phyloP scores from a whole-genome alignment of 1,140 invertebrate species.

The Zophobas atratus region DNA sequence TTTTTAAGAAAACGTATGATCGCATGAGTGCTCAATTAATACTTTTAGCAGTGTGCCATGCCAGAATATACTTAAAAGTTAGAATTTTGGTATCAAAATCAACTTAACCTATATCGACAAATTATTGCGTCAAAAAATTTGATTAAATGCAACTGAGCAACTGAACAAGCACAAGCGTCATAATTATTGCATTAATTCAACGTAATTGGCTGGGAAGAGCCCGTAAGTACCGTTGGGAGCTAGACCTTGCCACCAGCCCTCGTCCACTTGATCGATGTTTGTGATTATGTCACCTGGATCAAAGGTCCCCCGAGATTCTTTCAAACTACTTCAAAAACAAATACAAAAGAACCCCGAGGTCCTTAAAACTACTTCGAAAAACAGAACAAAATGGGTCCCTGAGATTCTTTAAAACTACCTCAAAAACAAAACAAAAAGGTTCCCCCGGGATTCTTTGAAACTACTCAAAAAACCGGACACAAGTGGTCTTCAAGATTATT shows the following conservation, averaged over 20 bases:
- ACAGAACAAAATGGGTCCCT: no score
- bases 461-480: no score
- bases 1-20: no score
- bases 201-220: conserved; percentile 97
- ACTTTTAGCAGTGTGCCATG: no score
- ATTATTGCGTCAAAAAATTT: conserved; percentile 28
- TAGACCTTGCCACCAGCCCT: conserved; percentile 98
- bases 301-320: conserved; percentile 75
- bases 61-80: background rate
- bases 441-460: no score
- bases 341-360: no score
- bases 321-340: no score
- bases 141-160: conserved; percentile 27
- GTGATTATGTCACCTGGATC: conserved; percentile 97
- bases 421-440: no score
- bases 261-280: conserved; percentile 95
- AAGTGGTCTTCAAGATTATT: no score
- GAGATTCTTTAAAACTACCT: no score
- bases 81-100: conserved; percentile 21
- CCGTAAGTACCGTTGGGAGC: conserved; percentile 91
- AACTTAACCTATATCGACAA: conserved; percentile 1
- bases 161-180: conserved; percentile 19
- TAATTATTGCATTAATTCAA: conserved; percentile 80
- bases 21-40: no score
- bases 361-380: no score